These are phyloP conservation scores for Aphidius colemani DNA, from an alignment of 2,888 invertebrate genomes.

Conservation along the genomic window DNA sequence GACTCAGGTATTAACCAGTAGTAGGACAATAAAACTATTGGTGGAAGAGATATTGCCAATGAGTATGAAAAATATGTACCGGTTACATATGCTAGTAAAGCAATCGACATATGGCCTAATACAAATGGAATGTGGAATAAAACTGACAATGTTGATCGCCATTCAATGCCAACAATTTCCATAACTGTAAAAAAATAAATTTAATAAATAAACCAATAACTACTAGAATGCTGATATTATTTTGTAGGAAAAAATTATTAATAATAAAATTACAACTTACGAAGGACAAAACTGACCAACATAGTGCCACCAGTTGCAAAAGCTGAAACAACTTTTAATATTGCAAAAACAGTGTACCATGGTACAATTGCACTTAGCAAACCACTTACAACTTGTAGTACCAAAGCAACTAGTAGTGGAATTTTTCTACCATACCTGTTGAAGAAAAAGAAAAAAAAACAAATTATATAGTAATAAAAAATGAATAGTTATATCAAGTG, in stretches of 20 bases:
- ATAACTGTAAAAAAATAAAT: constrained; percentile 58
- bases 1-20: constrained; percentile 64
- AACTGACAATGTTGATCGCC: constrained; percentile 61
- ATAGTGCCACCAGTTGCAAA: constrained; percentile 70
- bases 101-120: constrained; percentile 64
- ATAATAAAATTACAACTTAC: constrained; percentile 49
- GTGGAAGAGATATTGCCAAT: constrained; percentile 60
- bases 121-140: constrained; percentile 65
- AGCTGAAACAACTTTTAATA: constrained; percentile 66
- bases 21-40: constrained; percentile 59
- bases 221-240: background rate
- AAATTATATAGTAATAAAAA: background rate
- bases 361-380: constrained; percentile 65
- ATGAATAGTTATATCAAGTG: background rate
- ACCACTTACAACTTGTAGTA: constrained; percentile 65
- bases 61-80: constrained; percentile 65
- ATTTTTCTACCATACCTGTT: constrained; percentile 69
- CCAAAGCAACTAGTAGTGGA: constrained; percentile 66
- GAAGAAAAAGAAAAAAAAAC: constrained; percentile 10
- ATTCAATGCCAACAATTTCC: constrained; percentile 65
- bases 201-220: constrained; percentile 7
- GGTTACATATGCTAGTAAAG: constrained; percentile 66
- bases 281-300: constrained; percentile 69
- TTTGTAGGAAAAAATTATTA: background rate
- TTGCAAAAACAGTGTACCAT: constrained; percentile 66